Evolutionary conservation across 2,797 vertebrate species (phyloP).

Genomic region (Danio jaintianensis): DNA sequence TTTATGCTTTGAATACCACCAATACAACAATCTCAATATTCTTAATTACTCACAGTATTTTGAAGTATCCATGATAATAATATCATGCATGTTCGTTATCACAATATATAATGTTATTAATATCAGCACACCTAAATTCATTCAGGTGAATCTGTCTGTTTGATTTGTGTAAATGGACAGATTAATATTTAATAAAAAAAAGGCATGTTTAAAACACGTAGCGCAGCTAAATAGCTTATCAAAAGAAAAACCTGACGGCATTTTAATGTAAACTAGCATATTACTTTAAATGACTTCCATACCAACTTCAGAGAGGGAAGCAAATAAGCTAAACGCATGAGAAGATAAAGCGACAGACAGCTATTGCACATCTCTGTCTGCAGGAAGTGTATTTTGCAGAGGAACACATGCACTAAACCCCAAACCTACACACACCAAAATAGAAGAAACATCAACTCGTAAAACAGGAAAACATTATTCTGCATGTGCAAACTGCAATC

Average conservation of each 20-base stretch:
- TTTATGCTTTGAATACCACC: too few species aligned
- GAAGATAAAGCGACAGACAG: background rate
- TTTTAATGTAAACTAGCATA: background rate
- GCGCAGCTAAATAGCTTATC: background rate
- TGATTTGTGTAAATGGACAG: too few species aligned
- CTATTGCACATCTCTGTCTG: conserved; percentile 29
- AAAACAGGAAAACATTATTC: conserved; percentile 74
- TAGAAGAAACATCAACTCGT: conserved; percentile 56
- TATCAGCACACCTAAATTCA: too few species aligned
- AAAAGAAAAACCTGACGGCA: background rate
- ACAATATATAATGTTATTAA: too few species aligned
- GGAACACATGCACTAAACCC: conserved; percentile 40
- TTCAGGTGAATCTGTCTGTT: too few species aligned
- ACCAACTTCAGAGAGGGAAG: background rate
- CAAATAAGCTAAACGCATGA: background rate
- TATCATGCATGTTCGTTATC: too few species aligned
- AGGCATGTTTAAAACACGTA: background rate
- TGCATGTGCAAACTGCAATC: conserved; percentile 61
- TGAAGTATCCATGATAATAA: too few species aligned
- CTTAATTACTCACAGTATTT: too few species aligned
- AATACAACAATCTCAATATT: too few species aligned
- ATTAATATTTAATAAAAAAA: background rate
- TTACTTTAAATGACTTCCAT: background rate
- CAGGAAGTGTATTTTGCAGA: conserved; percentile 66
- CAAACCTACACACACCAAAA: conserved; percentile 40